Conservation (phyloP, 2,888 invertebrate genomes). For the Lacanobia wlatinum region DNA sequence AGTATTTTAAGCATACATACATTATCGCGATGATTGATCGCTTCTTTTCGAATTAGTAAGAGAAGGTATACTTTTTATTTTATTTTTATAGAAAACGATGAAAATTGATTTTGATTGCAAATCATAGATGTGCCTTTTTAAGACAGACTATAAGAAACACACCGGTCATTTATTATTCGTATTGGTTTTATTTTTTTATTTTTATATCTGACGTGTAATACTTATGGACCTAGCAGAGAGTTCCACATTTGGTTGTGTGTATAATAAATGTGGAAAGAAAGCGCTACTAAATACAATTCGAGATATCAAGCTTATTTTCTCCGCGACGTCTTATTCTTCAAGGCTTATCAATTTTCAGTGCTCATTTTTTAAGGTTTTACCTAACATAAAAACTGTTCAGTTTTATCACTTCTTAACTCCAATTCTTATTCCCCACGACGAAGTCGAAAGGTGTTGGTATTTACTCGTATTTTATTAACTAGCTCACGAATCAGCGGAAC, state of each 20-base stretch:
- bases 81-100: background rate
- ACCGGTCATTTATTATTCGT: background rate
- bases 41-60: constrained; percentile 10
- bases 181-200: background rate
- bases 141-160: background rate
- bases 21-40: constrained; percentile 39
- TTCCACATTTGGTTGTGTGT: background rate
- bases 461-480: constrained; percentile 41
- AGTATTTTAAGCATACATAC: constrained; percentile 11
- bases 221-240: too few species aligned
- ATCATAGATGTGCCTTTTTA: background rate
- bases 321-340: background rate
- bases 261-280: background rate
- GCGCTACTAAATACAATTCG: too few species aligned
- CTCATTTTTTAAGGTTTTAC: background rate
- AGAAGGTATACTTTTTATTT: background rate
- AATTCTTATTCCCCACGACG: background rate
- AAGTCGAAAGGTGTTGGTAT: constrained; percentile 17
- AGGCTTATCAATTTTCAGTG: background rate
- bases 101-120: background rate
- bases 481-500: constrained; percentile 43
- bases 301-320: background rate
- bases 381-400: background rate
- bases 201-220: too few species aligned
- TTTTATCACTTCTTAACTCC: background rate